phyloP scores from a whole-genome alignment of 2,888 invertebrate species.

The Thereva unica region DNA sequence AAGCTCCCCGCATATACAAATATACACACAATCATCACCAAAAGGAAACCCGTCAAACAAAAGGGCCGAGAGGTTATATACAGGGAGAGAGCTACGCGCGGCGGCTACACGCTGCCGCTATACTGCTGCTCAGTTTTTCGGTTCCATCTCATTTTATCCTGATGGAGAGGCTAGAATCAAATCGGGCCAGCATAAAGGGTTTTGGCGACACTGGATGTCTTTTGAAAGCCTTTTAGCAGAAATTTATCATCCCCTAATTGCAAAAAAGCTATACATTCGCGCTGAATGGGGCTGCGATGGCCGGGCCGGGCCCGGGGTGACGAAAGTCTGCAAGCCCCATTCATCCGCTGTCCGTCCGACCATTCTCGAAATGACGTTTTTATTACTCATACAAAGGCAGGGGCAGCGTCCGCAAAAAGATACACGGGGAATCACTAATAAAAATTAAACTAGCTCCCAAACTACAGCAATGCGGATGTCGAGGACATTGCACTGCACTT shows the following conservation, averaged over 20 bases:
- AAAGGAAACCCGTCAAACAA: too few relatives aligned
- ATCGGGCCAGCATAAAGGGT: slow-evolving; percentile 14
- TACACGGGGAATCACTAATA: slow-evolving; percentile 48
- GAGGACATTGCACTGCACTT: slow-evolving; percentile 59
- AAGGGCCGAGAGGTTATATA: too few relatives aligned
- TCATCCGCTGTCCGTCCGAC: slow-evolving; percentile 38
- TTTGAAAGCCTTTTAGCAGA: slow-evolving; percentile 10
- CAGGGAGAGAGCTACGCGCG: too few relatives aligned
- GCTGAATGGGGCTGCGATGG: slow-evolving; percentile 19
- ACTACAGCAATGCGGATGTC: slow-evolving; percentile 60
- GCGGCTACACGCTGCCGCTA: too few relatives aligned
- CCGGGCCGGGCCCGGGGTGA: slow-evolving; percentile 18
- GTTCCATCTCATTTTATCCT: slow-evolving; percentile 3
- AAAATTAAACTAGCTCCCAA: slow-evolving; percentile 52
- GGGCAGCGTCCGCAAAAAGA: slow-evolving; percentile 18
- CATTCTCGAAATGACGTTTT: slow-evolving; percentile 42
- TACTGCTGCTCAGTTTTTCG: too few relatives aligned
- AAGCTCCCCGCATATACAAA: too few relatives aligned
- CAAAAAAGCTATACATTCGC: slow-evolving; percentile 15
- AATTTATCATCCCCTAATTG: slow-evolving; percentile 32
- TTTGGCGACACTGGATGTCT: background rate
- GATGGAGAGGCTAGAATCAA: background rate
- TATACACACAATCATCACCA: too few relatives aligned
- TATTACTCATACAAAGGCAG: slow-evolving; percentile 37
- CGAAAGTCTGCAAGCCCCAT: slow-evolving; percentile 28